Percentiles rank a stretch among this genome's conserved stretches.
Conservation (phyloP, 1,140 invertebrate genomes). For the Vanessa tameamea region DNA sequence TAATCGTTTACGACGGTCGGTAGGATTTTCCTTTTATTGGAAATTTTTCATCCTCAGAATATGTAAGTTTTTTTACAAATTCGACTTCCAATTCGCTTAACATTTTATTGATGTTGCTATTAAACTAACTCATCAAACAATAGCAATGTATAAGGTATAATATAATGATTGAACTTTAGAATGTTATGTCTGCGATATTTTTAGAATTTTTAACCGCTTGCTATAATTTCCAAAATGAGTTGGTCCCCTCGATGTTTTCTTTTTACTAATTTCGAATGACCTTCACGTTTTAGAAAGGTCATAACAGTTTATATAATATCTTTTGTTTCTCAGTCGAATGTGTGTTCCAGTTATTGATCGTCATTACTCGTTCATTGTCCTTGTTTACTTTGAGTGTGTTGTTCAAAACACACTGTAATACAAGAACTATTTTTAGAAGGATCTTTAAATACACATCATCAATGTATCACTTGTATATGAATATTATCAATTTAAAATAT, state of each 20-base stretch:
- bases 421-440: conserved; percentile 15
- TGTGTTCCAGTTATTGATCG: conserved; percentile 39
- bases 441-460: neutral
- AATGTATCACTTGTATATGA: no score
- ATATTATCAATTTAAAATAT: no score
- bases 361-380: conserved; percentile 44
- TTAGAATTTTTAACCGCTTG: conserved; percentile 16
- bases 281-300: conserved; percentile 67
- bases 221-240: neutral
- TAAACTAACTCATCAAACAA: neutral
- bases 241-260: conserved; percentile 20
- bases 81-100: neutral
- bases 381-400: conserved; percentile 44
- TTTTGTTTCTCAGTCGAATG: conserved; percentile 51
- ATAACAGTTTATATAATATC: conserved; percentile 69
- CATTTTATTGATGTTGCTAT: neutral
- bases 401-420: conserved; percentile 42
- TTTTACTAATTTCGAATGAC: conserved; percentile 45
- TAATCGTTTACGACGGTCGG: neutral
- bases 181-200: conserved; percentile 23
- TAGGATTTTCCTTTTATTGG: neutral
- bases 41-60: neutral
- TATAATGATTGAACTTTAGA: conserved; percentile 1
- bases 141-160: neutral
- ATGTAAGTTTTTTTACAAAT: neutral